Percentiles rank a stretch among this genome's conserved stretches.
phyloP scores from a whole-genome alignment of 1,140 invertebrate species.

The Euwallacea fornicatus region DNA sequence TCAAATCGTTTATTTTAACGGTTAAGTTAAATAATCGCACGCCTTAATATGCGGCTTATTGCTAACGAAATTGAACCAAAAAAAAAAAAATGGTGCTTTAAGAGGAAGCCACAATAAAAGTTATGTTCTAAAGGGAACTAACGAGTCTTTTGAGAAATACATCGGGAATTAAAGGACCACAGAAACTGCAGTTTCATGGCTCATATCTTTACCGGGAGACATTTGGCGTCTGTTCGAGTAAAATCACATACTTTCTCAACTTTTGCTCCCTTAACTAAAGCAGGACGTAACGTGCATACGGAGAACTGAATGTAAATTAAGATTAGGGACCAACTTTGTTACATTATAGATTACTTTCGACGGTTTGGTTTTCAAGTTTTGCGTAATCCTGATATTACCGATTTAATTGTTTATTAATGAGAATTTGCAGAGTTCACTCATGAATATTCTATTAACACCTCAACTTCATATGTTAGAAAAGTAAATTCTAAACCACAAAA shows the following conservation, averaged over 20 bases:
- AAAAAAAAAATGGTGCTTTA: slow-evolving; percentile 18
- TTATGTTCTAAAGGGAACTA: slow-evolving; percentile 32
- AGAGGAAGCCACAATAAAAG: slow-evolving; percentile 28
- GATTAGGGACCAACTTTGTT: slow-evolving; percentile 24
- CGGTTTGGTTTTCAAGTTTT: neutral
- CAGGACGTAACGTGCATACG: slow-evolving; percentile 27
- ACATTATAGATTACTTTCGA: slow-evolving; percentile 30
- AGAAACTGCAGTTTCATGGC: slow-evolving; percentile 31
- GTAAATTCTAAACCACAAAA: too few species aligned
- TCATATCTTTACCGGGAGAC: slow-evolving; percentile 31
- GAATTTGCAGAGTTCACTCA: too few species aligned
- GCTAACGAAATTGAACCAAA: neutral
- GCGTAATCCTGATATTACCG: too few species aligned
- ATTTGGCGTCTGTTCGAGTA: slow-evolving; percentile 33
- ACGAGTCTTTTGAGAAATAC: slow-evolving; percentile 33
- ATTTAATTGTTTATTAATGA: too few species aligned
- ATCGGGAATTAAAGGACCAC: slow-evolving; percentile 33
- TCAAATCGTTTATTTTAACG: too few species aligned
- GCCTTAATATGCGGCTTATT: neutral
- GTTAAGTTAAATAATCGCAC: too few species aligned
- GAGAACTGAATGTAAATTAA: slow-evolving; percentile 28
- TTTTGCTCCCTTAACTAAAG: slow-evolving; percentile 31
- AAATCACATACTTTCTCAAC: slow-evolving; percentile 34
- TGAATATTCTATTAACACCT: too few species aligned
- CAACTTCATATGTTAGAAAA: too few species aligned